A percentile compares a stretch with the other conserved stretches of the same genome.
Conservation (phyloP, 2,797 vertebrate genomes). For the Enteromius thamalakanensis region DNA sequence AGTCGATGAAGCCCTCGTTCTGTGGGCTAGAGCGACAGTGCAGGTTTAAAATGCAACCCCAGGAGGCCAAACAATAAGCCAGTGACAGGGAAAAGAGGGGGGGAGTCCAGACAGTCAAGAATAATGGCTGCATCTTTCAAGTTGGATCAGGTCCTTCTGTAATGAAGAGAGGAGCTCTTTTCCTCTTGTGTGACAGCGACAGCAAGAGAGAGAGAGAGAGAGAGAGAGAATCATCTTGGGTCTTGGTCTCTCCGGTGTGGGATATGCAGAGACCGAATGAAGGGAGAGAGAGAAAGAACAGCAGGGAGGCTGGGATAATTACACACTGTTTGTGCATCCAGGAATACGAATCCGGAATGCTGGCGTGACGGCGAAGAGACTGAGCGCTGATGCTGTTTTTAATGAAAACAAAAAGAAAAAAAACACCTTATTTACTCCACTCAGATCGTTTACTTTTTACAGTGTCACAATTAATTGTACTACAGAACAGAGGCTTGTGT, state of each 20-base stretch:
- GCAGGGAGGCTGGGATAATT: conserved; percentile 94
- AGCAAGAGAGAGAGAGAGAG: background rate
- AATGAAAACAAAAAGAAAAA: conserved; percentile 79
- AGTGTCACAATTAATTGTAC: conserved; percentile 76
- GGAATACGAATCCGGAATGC: conserved; percentile 86
- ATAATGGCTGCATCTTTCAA: conserved; percentile 92
- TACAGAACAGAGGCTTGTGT: conserved; percentile 50
- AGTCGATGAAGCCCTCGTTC: conserved; percentile 42
- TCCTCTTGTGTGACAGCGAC: conserved; percentile 66
- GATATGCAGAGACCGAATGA: conserved; percentile 46
- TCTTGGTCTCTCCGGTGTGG: conserved; percentile 30
- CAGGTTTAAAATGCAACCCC: conserved; percentile 75
- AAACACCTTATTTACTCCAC: conserved; percentile 83
- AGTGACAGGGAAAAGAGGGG: conserved; percentile 67
- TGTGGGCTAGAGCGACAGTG: conserved; percentile 44
- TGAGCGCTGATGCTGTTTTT: conserved; percentile 87
- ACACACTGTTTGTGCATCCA: conserved; percentile 94
- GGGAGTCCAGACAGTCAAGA: conserved; percentile 87
- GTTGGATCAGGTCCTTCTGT: conserved; percentile 90
- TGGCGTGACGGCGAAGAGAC: conserved; percentile 84
- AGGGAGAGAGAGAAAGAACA: conserved; percentile 77
- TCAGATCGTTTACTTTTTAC: conserved; percentile 71
- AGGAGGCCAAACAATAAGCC: conserved; percentile 83
- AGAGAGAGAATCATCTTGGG: conserved; percentile 38
- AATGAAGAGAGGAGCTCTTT: conserved; percentile 90